Base-by-base conservation (phyloP, 92 coral and sea anemone genomes). In the Porites cylindrica region DNA sequence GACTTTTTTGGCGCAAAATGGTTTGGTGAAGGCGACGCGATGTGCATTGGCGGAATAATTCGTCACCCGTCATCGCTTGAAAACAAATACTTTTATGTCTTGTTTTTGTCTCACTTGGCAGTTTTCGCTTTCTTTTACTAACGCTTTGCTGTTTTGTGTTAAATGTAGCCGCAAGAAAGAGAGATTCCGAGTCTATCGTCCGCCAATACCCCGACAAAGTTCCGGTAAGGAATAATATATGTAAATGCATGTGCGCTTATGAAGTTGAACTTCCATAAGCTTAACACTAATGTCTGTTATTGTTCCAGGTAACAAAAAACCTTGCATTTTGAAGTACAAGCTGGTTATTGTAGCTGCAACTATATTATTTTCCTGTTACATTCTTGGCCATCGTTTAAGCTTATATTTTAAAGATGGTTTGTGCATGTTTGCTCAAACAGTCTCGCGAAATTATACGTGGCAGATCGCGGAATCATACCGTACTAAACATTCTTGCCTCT, bases 151-250 rank as follows among this genome's bases (percentile, higher is more conserved):
- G 66, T 51, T 75, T 77, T 68, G 73, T 51, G 17, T 62, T 63
- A 53, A 51, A 75, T 85, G 1, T 78, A 97, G 99, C 99, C 32
- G 94, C 98, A 47, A 91, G 99, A 79, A 97, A 95, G 71, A 88
- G 98, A 20, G 99, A 97, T 85, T 92, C 99, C 0, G 99, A 97
- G 83, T 88, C 93, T 10, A 97, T 97, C 53, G 80, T 90, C 62
- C 96, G 94, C 78, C 99, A 97, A 72, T 97, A 97, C 51, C 98
- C 99, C 10, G 99, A 97, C 79, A 97, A 97, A 93, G 94, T 97
- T 20, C 99, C 99, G 54, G 99, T 97, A 87, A 91, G 98, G 61
- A 1, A 58, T 58, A 20, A n/a, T 58, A 13, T 58, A 19, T 69
- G 63, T 38, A 70, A 75, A 71, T 54, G 38, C 80, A 16, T 52